Percentiles rank a stretch among this genome's conserved stretches.
These are phyloP conservation scores for Drosophila pruinosa DNA, from an alignment of 1,140 invertebrate species.

Conservation along the genomic window DNA sequence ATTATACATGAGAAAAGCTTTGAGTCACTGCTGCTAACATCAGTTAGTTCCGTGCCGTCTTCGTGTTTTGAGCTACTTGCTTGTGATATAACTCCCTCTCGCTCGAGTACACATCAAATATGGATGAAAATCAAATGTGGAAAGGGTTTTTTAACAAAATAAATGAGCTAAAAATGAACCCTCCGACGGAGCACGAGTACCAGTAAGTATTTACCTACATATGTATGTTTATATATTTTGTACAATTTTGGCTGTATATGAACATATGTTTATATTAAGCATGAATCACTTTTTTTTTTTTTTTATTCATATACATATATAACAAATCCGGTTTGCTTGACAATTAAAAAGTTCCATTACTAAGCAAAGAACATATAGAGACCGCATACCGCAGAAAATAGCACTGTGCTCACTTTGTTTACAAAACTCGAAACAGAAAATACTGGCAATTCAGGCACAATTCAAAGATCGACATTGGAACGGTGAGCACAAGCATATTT, in stretches of 20 bases:
- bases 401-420: too few relatives aligned
- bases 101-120: conserved; percentile 11
- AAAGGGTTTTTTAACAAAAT: conserved; percentile 86
- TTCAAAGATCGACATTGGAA: too few relatives aligned
- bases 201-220: conserved; percentile 83
- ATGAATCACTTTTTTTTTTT: background rate
- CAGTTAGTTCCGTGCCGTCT: conserved; percentile 6
- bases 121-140: conserved; percentile 88
- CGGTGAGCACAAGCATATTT: too few relatives aligned
- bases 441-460: too few relatives aligned
- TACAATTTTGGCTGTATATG: background rate
- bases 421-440: too few relatives aligned
- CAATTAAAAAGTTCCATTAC: too few relatives aligned
- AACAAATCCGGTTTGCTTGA: too few relatives aligned
- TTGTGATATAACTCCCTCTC: background rate
- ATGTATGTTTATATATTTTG: background rate
- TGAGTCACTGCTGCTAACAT: conserved; percentile 8
- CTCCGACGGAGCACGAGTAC: conserved; percentile 85
- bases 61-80: background rate
- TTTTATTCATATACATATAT: too few relatives aligned
- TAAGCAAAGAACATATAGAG: too few relatives aligned
- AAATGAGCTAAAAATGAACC: conserved; percentile 84
- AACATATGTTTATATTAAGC: background rate
- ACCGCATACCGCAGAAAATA: too few relatives aligned
- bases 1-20: conserved; percentile 5